Evolutionary conservation across 2,888 invertebrate genomes (phyloP).

Genomic region (Gymnoscelis rufifasciata): DNA sequence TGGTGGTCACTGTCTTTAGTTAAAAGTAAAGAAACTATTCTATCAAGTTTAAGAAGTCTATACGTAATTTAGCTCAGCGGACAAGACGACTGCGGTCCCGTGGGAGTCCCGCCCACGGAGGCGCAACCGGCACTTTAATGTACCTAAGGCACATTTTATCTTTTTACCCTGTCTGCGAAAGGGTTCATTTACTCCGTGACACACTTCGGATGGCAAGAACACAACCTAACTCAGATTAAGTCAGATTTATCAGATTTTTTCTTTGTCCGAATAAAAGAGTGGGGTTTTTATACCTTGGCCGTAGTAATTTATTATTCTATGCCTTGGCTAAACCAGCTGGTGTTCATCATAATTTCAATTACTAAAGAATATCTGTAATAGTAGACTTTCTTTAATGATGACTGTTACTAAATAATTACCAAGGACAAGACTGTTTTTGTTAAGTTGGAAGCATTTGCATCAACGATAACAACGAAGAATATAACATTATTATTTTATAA

Average conservation of each 20-base stretch:
- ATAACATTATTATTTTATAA: no score
- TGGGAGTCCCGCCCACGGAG: constrained; percentile 43
- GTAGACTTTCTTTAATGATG: no score
- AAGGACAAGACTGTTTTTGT: no score
- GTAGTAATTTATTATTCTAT: no score
- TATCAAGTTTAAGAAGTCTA: constrained; percentile 47
- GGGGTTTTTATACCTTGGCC: no score
- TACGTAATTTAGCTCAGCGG: constrained; percentile 58
- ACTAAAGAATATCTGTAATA: no score
- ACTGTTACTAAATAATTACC: no score
- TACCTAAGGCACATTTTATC: constrained; percentile 74
- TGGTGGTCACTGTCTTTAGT: no score
- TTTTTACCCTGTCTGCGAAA: constrained; percentile 69
- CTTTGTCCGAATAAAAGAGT: constrained; percentile 37
- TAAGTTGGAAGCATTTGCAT: no score
- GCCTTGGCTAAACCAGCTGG: no score
- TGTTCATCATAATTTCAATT: no score
- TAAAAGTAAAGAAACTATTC: not conserved
- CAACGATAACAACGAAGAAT: no score
- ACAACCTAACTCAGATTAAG: constrained; percentile 55
- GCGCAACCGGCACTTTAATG: constrained; percentile 69
- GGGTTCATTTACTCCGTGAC: constrained; percentile 70
- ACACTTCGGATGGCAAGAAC: constrained; percentile 64
- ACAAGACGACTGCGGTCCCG: constrained; percentile 47
- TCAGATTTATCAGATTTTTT: constrained; percentile 53